phyloP scores from a whole-genome alignment of 2,888 invertebrate genomes.

The Dryocosmus kuriphilus region DNA sequence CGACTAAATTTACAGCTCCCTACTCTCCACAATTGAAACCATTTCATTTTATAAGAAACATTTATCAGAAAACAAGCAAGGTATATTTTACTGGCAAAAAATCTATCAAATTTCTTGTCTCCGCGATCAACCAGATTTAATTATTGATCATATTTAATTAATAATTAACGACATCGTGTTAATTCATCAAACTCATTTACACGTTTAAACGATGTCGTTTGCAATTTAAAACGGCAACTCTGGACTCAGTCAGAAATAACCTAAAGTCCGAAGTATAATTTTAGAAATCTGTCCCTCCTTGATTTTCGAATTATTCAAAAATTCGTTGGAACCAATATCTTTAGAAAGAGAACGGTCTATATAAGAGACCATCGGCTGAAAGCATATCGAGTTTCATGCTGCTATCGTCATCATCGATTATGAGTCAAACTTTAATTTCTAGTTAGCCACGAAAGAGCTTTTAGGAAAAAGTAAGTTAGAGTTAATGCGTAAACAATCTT shows the following conservation, averaged over 20 bases:
- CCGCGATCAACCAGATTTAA: background rate
- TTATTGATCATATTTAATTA: background rate
- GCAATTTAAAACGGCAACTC: background rate
- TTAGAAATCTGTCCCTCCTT: background rate
- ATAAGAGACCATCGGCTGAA: background rate
- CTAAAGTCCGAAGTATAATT: background rate
- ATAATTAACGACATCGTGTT: background rate
- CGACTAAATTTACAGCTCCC: background rate
- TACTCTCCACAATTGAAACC: background rate
- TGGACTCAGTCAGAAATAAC: background rate
- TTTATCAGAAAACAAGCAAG: background rate
- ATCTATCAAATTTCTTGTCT: constrained; percentile 6
- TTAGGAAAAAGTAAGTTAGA: constrained; percentile 90
- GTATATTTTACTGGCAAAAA: background rate
- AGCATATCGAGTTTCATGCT: background rate
- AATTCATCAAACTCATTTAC: constrained; percentile 4
- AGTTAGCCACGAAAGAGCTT: constrained; percentile 91
- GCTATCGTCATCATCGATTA: background rate
- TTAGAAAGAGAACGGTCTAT: background rate
- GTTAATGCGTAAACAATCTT: constrained; percentile 91
- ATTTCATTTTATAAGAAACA: background rate
- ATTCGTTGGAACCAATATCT: background rate
- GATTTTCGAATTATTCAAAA: background rate
- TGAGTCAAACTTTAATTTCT: constrained; percentile 76
- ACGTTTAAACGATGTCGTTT: background rate